These are phyloP conservation scores for Pristionchus fissidentatus DNA, from an alignment of 2,888 invertebrate genomes.

Conservation along the genomic window DNA sequence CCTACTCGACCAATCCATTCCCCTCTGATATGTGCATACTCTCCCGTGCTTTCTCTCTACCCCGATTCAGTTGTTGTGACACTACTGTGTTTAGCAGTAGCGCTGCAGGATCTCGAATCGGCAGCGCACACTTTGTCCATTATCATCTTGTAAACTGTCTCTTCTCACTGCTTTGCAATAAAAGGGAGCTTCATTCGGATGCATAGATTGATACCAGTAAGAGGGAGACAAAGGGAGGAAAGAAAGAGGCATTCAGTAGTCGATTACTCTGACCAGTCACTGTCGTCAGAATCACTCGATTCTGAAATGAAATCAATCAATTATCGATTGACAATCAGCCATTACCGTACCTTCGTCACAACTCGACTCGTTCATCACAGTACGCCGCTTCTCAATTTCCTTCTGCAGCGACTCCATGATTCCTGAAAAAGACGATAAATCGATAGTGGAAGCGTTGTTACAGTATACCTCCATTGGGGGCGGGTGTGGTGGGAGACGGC, in stretches of 20 bases:
- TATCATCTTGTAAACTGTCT: conserved; percentile 8
- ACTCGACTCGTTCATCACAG: conserved; percentile 43
- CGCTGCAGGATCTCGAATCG: conserved; percentile 8
- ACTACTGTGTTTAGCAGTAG: conserved; percentile 31
- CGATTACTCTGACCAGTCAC: conserved; percentile 46
- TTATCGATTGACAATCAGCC: neutral
- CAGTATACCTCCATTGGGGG: conserved; percentile 42
- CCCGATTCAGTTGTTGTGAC: neutral
- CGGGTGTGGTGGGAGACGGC: conserved; percentile 32
- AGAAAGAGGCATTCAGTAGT: no score
- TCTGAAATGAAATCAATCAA: conserved; percentile 18
- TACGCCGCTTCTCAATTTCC: conserved; percentile 46
- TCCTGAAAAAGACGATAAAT: conserved; percentile 3
- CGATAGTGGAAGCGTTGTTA: neutral
- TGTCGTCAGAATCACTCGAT: neutral
- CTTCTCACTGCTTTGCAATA: neutral
- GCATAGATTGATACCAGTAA: conserved; percentile 25
- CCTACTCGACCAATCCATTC: conserved; percentile 5
- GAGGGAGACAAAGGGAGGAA: neutral
- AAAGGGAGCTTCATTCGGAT: conserved; percentile 26
- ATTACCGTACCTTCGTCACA: conserved; percentile 24
- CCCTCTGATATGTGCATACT: conserved; percentile 21
- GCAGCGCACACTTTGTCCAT: neutral
- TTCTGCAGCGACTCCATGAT: conserved; percentile 35
- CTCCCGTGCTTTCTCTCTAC: neutral